Evolutionary conservation across 2,888 invertebrate species (phyloP).

Genomic region (Latheticus oryzae): DNA sequence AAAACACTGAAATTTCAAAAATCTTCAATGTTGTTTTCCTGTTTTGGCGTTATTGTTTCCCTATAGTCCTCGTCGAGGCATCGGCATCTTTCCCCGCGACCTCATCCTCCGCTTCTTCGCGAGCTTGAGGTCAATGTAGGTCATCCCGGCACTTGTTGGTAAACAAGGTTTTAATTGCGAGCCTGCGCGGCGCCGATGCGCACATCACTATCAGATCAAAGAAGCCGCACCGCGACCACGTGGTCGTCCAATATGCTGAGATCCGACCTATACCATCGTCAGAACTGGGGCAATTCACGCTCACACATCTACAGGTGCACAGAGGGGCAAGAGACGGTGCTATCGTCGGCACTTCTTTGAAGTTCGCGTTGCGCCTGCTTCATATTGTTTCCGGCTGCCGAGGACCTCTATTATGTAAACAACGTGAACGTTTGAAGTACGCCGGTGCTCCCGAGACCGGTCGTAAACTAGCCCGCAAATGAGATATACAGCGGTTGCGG

Average conservation of each 20-base stretch:
- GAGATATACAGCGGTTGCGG: conserved; percentile 37
- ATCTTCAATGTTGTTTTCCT: too few relatives aligned
- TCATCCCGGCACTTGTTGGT: conserved; percentile 53
- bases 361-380: conserved; percentile 64
- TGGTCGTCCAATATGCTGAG: conserved; percentile 49
- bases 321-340: conserved; percentile 36
- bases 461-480: conserved; percentile 65
- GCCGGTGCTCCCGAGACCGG: too few relatives aligned
- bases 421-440: conserved; percentile 74
- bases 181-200: conserved; percentile 55
- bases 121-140: conserved; percentile 53
- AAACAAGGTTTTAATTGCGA: conserved; percentile 54
- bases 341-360: conserved; percentile 63
- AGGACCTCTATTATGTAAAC: conserved; percentile 79
- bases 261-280: conserved; percentile 46
- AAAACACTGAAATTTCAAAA: too few relatives aligned
- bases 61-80: too few relatives aligned
- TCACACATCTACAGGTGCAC: conserved; percentile 48
- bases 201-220: conserved; percentile 53
- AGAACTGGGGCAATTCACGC: conserved; percentile 59
- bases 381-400: conserved; percentile 69
- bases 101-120: too few relatives aligned
- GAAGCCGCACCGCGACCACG: conserved; percentile 56
- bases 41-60: too few relatives aligned
- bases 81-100: too few relatives aligned